Conservation (phyloP, 2,888 invertebrate species). For the Drosophila dives region DNA sequence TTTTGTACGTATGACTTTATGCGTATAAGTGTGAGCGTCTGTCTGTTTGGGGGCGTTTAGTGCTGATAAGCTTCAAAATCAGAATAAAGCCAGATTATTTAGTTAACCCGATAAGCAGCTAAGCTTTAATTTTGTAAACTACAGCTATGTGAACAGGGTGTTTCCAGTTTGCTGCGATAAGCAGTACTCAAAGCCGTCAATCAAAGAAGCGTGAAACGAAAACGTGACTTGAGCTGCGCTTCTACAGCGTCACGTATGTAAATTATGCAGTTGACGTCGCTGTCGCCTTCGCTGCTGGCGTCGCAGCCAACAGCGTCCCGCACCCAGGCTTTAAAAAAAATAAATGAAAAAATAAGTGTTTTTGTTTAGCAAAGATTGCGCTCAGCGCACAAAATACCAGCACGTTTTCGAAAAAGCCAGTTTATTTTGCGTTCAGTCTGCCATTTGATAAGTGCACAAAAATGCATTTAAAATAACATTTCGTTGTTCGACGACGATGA, state of each 20-base stretch:
- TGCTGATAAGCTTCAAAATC: conserved; percentile 32
- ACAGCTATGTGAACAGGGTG: conserved; percentile 36
- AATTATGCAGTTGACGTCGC: conserved; percentile 65
- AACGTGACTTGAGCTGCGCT: conserved; percentile 82
- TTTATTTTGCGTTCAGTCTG: conserved; percentile 34
- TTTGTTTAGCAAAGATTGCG: conserved; percentile 48
- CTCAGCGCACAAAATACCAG: conserved; percentile 71
- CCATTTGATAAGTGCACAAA: conserved; percentile 72
- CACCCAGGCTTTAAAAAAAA: conserved; percentile 48
- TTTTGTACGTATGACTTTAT: background rate
- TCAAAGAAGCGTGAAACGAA: conserved; percentile 66
- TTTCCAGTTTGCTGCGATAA: conserved; percentile 17
- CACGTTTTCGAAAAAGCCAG: conserved; percentile 62
- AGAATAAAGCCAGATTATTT: conserved; percentile 30
- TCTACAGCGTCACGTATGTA: conserved; percentile 80
- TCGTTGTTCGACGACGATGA: conserved; percentile 20
- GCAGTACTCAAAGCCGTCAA: conserved; percentile 24
- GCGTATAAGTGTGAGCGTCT: background rate
- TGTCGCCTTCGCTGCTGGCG: conserved; percentile 26
- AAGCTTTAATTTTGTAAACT: background rate
- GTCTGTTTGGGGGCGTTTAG: conserved; percentile 28
- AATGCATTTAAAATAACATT: conserved; percentile 56
- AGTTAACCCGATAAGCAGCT: conserved; percentile 20
- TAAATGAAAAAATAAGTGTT: background rate
- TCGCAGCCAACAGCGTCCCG: conserved; percentile 34